Percentiles rank a stretch among this genome's conserved stretches.
Conservation (phyloP, 2,113 vertebrate species). For the Chlamydotis undulata region DNA sequence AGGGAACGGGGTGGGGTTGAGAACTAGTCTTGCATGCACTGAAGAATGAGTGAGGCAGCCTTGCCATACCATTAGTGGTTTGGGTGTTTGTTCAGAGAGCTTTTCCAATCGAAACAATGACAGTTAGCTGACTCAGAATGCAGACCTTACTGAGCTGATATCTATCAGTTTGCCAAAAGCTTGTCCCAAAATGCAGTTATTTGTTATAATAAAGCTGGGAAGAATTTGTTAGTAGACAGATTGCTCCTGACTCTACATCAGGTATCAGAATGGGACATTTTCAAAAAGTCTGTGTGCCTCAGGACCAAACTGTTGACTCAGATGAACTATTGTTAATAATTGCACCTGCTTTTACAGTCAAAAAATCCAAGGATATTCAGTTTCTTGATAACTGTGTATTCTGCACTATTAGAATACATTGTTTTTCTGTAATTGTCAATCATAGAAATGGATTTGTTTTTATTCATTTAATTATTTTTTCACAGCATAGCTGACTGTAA, state of each 20-base stretch:
- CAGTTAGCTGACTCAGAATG: background rate
- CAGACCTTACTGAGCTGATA: background rate
- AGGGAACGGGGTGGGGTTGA: background rate
- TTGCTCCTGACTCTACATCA: background rate
- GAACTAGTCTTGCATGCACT: background rate
- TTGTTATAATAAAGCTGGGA: background rate
- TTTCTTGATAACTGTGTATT: background rate
- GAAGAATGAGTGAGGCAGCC: background rate
- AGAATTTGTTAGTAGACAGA: background rate
- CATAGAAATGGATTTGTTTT: background rate
- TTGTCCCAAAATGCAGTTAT: background rate
- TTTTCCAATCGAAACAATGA: background rate
- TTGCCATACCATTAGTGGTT: accelerated
- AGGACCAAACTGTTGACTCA: background rate
- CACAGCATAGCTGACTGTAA: background rate
- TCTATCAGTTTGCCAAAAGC: background rate
- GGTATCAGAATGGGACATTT: accelerated
- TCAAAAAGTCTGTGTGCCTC: background rate
- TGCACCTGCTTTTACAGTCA: background rate
- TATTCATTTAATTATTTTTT: background rate
- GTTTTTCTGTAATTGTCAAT: background rate
- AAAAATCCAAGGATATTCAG: background rate
- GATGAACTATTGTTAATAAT: background rate
- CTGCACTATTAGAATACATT: background rate
- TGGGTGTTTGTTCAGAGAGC: background rate